phyloP scores from a whole-genome alignment of 2,797 vertebrate genomes.

The Acipenser ruthenus region DNA sequence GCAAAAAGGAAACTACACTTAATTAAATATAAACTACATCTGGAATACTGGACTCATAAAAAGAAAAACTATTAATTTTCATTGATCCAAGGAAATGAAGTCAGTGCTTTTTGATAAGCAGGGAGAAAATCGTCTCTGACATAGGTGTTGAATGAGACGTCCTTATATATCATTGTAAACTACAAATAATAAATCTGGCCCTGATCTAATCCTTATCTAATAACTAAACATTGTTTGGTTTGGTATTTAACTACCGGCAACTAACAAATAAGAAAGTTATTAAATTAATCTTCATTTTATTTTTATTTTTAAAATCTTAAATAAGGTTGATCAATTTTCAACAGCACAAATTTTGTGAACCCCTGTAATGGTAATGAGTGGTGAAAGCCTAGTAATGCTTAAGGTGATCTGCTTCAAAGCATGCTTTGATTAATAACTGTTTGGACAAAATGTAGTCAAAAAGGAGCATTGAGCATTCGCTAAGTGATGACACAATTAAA shows the following conservation, averaged over 20 bases:
- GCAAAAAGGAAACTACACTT: slow-evolving; percentile 92
- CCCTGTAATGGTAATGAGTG: background rate
- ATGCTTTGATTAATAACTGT: too few species aligned
- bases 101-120: slow-evolving; percentile 59
- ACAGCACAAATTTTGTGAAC: background rate
- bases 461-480: too few species aligned
- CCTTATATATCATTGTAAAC: slow-evolving; percentile 24
- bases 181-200: background rate
- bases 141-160: slow-evolving; percentile 27
- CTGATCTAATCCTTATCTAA: too few species aligned
- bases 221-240: too few species aligned
- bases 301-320: background rate
- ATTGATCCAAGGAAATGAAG: slow-evolving; percentile 73
- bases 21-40: slow-evolving; percentile 94
- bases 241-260: too few species aligned
- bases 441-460: too few species aligned
- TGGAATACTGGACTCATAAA: slow-evolving; percentile 80
- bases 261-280: too few species aligned
- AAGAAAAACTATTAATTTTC: slow-evolving; percentile 68
- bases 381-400: slow-evolving; percentile 18
- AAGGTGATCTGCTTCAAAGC: slow-evolving; percentile 12
- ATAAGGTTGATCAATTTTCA: slow-evolving; percentile 14
- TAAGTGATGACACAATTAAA: too few species aligned
- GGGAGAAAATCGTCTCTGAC: slow-evolving; percentile 33
- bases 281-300: too few species aligned